A percentile compares a stretch with the other conserved stretches of the same genome.
phyloP scores from a whole-genome alignment of 2,888 invertebrate genomes.

The Cheilosia impressa region DNA sequence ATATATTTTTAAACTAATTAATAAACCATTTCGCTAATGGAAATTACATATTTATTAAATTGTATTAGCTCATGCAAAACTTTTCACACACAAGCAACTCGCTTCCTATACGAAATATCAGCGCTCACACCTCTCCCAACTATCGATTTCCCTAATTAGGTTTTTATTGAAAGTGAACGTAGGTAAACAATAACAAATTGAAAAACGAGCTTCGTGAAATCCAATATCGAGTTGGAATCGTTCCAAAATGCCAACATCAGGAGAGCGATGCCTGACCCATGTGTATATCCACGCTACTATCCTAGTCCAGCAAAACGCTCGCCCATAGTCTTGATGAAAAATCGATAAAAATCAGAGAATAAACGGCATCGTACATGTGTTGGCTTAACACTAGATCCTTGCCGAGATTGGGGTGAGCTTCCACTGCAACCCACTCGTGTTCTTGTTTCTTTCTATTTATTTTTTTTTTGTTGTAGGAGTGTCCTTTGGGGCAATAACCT shows the following conservation, averaged over 20 bases:
- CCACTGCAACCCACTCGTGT: not conserved
- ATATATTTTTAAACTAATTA: constrained; percentile 8
- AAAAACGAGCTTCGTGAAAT: constrained; percentile 23
- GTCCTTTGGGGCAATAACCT: constrained; percentile 66
- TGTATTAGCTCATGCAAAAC: constrained; percentile 2
- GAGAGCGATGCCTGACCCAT: not conserved
- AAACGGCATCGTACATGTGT: not conserved
- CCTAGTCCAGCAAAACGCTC: not conserved
- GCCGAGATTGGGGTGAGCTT: constrained; percentile 2
- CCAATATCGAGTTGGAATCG: constrained; percentile 8
- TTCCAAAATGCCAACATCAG: not conserved
- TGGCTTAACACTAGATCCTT: constrained; percentile 31
- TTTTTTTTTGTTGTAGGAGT: not conserved
- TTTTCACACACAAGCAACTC: not conserved
- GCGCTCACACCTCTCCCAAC: too few species aligned
- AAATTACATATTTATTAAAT: not conserved
- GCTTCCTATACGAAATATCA: too few species aligned
- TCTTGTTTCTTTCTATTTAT: not conserved
- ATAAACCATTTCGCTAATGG: constrained; percentile 16
- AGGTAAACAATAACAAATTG: constrained; percentile 33
- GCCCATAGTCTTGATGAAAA: constrained; percentile 22
- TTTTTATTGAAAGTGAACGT: constrained; percentile 52
- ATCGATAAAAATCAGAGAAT: constrained; percentile 35
- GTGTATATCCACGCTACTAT: not conserved
- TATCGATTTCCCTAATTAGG: constrained; percentile 34